A percentile compares a stretch with the other conserved stretches of the same genome.
These are phyloP conservation scores for Diglossa brunneiventris DNA, from an alignment of 2,113 vertebrate species.

Conservation along the genomic window DNA sequence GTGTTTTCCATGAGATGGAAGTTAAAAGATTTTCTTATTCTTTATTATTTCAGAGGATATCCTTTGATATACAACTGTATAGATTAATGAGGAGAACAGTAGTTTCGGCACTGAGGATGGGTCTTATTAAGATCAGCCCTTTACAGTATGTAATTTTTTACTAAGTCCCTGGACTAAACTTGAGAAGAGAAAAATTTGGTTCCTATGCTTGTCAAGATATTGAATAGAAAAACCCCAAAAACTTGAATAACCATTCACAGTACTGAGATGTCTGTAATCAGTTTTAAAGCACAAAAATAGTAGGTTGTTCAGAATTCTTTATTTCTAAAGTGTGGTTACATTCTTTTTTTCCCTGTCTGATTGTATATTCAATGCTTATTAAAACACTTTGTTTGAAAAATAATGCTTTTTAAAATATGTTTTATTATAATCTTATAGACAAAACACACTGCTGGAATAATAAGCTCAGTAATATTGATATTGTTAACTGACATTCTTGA, in stretches of 20 bases:
- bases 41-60: not conserved
- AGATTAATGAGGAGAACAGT: not conserved
- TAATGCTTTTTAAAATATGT: not conserved
- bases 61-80: not conserved
- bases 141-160: not conserved
- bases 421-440: not conserved
- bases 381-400: not conserved
- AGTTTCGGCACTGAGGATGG: not conserved
- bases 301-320: not conserved
- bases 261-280: not conserved
- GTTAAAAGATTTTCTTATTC: not conserved
- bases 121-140: not conserved
- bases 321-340: not conserved
- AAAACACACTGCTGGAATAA: not conserved
- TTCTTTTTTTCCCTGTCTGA: not conserved
- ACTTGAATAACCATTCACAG: not conserved
- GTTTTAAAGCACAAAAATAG: not conserved
- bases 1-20: not conserved
- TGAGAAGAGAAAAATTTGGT: not conserved
- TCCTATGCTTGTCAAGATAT: not conserved
- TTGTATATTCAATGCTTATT: not conserved
- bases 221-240: rapidly evolving
- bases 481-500: not conserved
- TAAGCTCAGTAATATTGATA: not conserved
- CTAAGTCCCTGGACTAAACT: not conserved